Evolutionary conservation across 2,113 vertebrate genomes (phyloP).

Genomic region (Crotalus viridis): DNA sequence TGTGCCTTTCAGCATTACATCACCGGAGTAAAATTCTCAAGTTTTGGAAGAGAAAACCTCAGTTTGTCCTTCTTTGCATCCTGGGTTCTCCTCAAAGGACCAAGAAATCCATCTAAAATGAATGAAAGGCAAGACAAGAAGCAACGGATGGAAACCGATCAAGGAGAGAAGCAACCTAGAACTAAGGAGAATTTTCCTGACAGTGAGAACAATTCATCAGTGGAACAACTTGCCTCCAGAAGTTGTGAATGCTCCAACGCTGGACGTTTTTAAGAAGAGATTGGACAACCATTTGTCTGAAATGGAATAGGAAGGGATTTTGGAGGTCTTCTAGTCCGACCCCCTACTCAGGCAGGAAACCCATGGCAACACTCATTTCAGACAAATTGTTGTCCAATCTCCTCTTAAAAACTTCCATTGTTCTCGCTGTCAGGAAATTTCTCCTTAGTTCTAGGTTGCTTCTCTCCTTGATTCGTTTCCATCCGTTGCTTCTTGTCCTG

Average conservation of each 20-base stretch:
- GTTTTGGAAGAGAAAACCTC: neutral
- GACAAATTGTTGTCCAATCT: neutral
- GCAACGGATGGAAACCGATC: neutral
- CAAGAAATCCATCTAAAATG: neutral
- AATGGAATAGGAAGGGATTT: neutral
- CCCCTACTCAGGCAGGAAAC: too few relatives aligned
- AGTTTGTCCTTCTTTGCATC: neutral
- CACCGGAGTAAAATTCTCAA: neutral
- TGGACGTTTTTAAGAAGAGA: too few relatives aligned
- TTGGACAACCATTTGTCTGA: too few relatives aligned
- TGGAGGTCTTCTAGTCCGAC: too few relatives aligned
- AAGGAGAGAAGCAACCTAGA: neutral
- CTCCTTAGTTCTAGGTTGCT: neutral
- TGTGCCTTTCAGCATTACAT: neutral
- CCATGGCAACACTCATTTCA: neutral
- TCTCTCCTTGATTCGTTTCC: neutral
- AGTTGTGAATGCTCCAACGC: neutral
- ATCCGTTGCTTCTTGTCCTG: neutral
- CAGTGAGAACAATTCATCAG: neutral
- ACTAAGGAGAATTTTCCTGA: neutral
- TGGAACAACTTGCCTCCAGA: neutral
- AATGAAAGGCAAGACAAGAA: neutral
- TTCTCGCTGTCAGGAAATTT: accelerated
- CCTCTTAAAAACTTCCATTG: neutral
- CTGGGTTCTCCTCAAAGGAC: neutral